Evolutionary conservation across 2,888 invertebrate genomes (phyloP), one percentile per base, ranked within the genome.

Genomic region (Alloplasta piceator): DNA sequence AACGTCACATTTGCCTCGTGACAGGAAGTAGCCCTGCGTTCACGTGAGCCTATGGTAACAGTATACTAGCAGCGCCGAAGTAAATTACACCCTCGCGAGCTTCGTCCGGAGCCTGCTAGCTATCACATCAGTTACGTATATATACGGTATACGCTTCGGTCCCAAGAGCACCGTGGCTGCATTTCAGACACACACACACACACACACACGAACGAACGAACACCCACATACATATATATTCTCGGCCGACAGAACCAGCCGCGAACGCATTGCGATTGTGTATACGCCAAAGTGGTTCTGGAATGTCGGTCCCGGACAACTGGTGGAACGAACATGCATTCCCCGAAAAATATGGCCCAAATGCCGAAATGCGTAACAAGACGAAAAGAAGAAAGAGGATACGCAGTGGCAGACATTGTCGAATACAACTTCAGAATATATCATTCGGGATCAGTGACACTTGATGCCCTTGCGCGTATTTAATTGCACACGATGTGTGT

Each of bases 281-380:
- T 78, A 77, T 75, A 74, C 75, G 68, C 74, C 79, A 82, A 80
- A 84, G 82, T 84, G 78, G 87, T 88, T 88, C 87, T 87, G 85
- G 87, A 86, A 88, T 86, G 87, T 72, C 82, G 84, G 71, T 68
- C 81, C 84, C 78, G 79, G 78, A 84, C 84, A 86, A 86, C 85
- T 80, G 78, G 80, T 80, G 85, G 84, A 83, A 74, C 83, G 76
- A 74, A 74, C 83, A 73, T 71, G 67, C 73, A 76, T 55, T 66
- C 6, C 61, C 73, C 78, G 73, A 63, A 83, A 77, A 83, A 82
- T 82, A 26, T 26, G 26, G 82, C 75, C 82, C 80, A 82, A 82
- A 83, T 80, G 70, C 71, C 80, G 78, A 75, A 72, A 80, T 77
- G 36, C 0, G 64, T 6, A 26, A 60, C 26, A 10, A n/a, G 41